Percentiles rank a stretch among this genome's conserved stretches.
Evolutionary conservation across 2,113 vertebrate species (phyloP).

Genomic region (Brachyhypopomus occidentalis): DNA sequence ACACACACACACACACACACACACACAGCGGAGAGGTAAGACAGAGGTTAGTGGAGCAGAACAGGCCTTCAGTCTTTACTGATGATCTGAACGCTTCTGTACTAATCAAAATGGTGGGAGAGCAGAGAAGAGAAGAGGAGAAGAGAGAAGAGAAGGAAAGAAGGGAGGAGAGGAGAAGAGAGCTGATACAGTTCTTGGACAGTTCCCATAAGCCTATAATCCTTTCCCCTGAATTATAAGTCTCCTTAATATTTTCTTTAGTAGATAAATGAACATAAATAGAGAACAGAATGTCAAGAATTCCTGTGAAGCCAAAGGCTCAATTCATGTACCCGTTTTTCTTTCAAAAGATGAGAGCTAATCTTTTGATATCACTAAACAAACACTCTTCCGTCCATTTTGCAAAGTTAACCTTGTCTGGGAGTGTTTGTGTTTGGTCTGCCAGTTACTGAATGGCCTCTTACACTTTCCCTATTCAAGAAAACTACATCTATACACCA

Average conservation of each 20-base stretch:
- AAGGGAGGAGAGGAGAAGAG: conserved; percentile 53
- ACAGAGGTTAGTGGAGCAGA: conserved; percentile 50
- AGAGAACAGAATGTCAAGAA: conserved; percentile 52
- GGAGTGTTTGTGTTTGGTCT: conserved; percentile 57
- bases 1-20: conserved; percentile 14
- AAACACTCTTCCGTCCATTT: conserved; percentile 54
- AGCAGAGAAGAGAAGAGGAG: background rate
- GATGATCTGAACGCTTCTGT: background rate
- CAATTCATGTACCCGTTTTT: conserved; percentile 45
- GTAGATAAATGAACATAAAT: conserved; percentile 53
- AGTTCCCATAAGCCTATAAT: conserved; percentile 32
- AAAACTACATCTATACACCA: conserved; percentile 32
- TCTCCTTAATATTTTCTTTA: conserved; percentile 54
- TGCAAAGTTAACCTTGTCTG: conserved; percentile 52
- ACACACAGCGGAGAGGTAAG: conserved; percentile 40
- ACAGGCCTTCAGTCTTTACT: background rate
- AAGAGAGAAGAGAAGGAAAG: conserved; percentile 33
- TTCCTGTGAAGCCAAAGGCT: conserved; percentile 54
- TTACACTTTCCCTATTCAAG: conserved; percentile 31
- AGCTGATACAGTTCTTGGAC: conserved; percentile 32
- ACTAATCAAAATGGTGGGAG: too few species aligned
- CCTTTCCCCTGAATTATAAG: conserved; percentile 42
- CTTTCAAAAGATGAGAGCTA: conserved; percentile 49
- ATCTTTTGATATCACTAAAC: conserved; percentile 54
- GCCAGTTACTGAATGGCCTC: conserved; percentile 43